These are phyloP conservation scores for Bufo bufo DNA, from an alignment of 2,113 vertebrate species.

Conservation along the genomic window DNA sequence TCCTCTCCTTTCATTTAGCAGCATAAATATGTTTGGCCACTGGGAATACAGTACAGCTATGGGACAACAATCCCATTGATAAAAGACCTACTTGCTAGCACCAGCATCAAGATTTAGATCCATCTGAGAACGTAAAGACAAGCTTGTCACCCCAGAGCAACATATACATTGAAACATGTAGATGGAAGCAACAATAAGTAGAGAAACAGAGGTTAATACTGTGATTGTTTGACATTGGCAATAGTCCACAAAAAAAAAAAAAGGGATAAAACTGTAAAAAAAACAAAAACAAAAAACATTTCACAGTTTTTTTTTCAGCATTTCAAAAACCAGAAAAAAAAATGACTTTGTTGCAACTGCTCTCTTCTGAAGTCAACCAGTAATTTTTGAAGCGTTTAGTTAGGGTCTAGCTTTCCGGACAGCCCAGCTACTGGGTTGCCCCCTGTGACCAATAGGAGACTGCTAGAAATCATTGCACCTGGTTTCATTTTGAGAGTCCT, in stretches of 20 bases:
- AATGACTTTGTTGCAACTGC: conserved; percentile 77
- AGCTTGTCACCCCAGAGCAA: conserved; percentile 82
- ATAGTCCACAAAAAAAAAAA: conserved; percentile 76
- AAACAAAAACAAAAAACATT: conserved; percentile 73
- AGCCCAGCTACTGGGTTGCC: conserved; percentile 59
- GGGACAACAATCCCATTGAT: conserved; percentile 81
- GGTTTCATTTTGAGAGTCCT: conserved; percentile 85
- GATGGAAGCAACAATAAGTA: conserved; percentile 81
- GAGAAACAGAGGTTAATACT: conserved; percentile 95
- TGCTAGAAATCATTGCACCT: conserved; percentile 81
- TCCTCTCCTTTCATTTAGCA: conserved; percentile 86
- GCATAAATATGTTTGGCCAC: conserved; percentile 99
- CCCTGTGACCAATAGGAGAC: conserved; percentile 65
- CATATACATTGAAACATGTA: conserved; percentile 75
- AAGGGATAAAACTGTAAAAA: conserved; percentile 79
- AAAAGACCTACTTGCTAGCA: conserved; percentile 86
- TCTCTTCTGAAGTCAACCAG: conserved; percentile 76
- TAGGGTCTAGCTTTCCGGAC: conserved; percentile 42
- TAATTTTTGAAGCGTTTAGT: conserved; percentile 55
- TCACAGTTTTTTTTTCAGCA: conserved; percentile 90
- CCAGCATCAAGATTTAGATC: conserved; percentile 83
- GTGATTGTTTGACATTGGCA: conserved; percentile 93
- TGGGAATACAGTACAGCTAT: conserved; percentile 91
- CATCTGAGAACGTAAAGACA: conserved; percentile 84
- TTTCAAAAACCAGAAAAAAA: conserved; percentile 75